These are phyloP conservation scores for Cardiocondyla obscurior DNA, from an alignment of 1,140 invertebrate species.

Conservation along the genomic window DNA sequence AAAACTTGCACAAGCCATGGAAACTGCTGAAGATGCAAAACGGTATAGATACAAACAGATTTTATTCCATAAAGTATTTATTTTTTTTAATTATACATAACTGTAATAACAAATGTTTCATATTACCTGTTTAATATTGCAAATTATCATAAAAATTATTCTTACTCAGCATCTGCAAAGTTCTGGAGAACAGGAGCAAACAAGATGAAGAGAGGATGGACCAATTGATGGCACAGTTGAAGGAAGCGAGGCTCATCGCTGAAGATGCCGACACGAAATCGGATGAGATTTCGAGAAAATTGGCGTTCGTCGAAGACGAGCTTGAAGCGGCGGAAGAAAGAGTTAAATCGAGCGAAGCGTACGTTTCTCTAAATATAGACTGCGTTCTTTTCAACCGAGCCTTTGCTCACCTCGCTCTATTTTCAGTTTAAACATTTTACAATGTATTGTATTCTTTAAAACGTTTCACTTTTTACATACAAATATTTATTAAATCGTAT, in stretches of 20 bases:
- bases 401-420: slow-evolving; percentile 27
- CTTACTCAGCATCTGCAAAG: slow-evolving; percentile 88
- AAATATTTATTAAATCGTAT: neutral
- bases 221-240: slow-evolving; percentile 88
- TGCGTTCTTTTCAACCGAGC: slow-evolving; percentile 23
- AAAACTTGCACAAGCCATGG: slow-evolving; percentile 91
- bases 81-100: neutral
- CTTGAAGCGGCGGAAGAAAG: slow-evolving; percentile 93
- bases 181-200: slow-evolving; percentile 89
- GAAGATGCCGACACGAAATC: slow-evolving; percentile 93
- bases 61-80: neutral
- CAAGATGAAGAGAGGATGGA: slow-evolving; percentile 92
- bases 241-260: slow-evolving; percentile 90
- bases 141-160: slow-evolving; percentile 33
- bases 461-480: neutral
- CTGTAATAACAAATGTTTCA: neutral
- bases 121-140: neutral
- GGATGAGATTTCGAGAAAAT: slow-evolving; percentile 93
- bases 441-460: neutral
- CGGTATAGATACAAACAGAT: slow-evolving; percentile 84
- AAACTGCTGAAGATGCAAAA: slow-evolving; percentile 92
- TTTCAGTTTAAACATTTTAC: slow-evolving; percentile 6
- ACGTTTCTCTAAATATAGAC: slow-evolving; percentile 61
- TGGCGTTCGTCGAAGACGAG: slow-evolving; percentile 95
- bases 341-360: slow-evolving; percentile 93